Evolutionary conservation across 2,797 vertebrate species (phyloP), one percentile per base, ranked within the genome.

Genomic region (Carduelis carduelis): DNA sequence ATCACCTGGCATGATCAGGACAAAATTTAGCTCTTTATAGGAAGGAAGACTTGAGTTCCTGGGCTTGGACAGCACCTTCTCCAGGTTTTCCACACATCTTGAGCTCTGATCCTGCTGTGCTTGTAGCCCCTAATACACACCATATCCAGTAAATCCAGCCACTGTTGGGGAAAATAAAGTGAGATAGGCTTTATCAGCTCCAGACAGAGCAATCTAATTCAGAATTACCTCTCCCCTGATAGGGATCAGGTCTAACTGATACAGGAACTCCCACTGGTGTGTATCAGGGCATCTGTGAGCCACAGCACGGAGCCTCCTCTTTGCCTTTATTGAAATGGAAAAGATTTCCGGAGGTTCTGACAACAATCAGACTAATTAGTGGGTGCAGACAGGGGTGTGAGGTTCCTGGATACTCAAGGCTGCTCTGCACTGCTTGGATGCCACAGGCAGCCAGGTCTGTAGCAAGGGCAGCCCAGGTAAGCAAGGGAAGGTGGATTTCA

Each of bases 191-290:
- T 90, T 95, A 89, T 52, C 59, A 61, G n/a, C 55, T 44, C 43
- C 39, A 1, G 14, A 79, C 59, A 87, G 39, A 84, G 28, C 50
- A 55, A 69, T 37, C 28, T 37, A 3, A 50, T 61, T 79, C 74
- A 95, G 81, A 61, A 92, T 65, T 21, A 92, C 34, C 70, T 84
- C 55, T 89, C 9, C 14, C 19, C 24, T 86, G 65, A 71, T 65
- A 82, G 87, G 59, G 32, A 75, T 75, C 52, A 43, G 43, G 28
- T 46, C 28, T 49, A 84, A 47, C 27, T 55, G 56, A 53, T 64
- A 57, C 43, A 87, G 30, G 50, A 89, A 56, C 46, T 84, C 66
- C 39, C 32, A 46, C 52, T 3, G 5, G 12, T 37, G 37, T 16
- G 10, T 63, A n/a, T 70, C 68, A 18, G 75, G 85, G 49, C 22